Evolutionary conservation across 2,113 vertebrate species (phyloP).

Genomic region (Misgurnus mizolepis): DNA sequence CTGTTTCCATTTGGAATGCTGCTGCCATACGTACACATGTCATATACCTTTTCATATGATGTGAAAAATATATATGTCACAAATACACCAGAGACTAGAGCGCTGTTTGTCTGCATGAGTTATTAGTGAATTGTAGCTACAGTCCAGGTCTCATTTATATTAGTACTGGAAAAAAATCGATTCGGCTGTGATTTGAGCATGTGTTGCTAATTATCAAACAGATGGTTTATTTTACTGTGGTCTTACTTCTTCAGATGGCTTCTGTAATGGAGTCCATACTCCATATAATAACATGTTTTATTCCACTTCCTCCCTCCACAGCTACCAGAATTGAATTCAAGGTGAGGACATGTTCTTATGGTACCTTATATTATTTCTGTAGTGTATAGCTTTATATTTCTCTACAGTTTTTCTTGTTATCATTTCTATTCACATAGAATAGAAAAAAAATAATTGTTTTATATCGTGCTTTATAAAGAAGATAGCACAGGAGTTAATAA

Average conservation of each 20-base stretch:
- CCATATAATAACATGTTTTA: slow-evolving; percentile 33
- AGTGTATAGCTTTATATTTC: too few relatives aligned
- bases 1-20: slow-evolving; percentile 8
- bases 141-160: slow-evolving; percentile 23
- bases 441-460: too few relatives aligned
- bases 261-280: background rate
- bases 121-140: slow-evolving; percentile 1
- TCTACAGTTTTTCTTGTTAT: too few relatives aligned
- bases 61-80: slow-evolving; percentile 8
- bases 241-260: background rate
- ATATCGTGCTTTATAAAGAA: too few relatives aligned
- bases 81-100: background rate
- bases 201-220: slow-evolving; percentile 30
- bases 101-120: background rate
- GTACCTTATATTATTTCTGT: too few relatives aligned
- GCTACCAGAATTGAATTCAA: slow-evolving; percentile 64
- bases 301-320: slow-evolving; percentile 49
- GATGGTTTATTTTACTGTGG: background rate
- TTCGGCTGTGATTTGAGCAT: slow-evolving; percentile 24
- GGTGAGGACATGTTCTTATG: slow-evolving; percentile 58
- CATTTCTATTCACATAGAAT: too few relatives aligned
- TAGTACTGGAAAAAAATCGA: background rate
- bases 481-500: too few relatives aligned
- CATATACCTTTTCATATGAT: background rate
- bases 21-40: background rate